phyloP scores from a whole-genome alignment of 2,113 vertebrate species.

The Petrocephalus zakoni region DNA sequence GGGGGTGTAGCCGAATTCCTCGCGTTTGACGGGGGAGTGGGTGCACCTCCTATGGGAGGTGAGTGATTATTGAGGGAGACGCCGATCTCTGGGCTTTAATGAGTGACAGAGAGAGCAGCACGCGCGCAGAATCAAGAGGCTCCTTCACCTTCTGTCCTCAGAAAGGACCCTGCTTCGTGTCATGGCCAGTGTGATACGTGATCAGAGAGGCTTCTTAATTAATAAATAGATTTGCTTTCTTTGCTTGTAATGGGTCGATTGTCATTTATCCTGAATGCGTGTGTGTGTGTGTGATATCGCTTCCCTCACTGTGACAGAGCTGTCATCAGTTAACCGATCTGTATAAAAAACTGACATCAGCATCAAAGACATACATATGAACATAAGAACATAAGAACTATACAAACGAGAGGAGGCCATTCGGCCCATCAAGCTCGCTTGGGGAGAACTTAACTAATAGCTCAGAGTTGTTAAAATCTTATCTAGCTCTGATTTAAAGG shows the following conservation, averaged over 20 bases:
- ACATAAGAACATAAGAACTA: no score
- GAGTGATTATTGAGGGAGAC: background rate
- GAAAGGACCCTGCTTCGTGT: background rate
- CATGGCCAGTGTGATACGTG: background rate
- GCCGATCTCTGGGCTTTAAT: conserved; percentile 6
- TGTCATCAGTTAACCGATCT: background rate
- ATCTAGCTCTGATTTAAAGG: no score
- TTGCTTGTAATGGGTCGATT: background rate
- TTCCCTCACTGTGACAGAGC: background rate
- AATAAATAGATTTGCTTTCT: background rate
- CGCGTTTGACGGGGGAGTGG: background rate
- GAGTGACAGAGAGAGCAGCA: background rate
- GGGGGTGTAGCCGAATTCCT: background rate
- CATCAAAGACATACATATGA: no score
- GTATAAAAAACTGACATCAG: background rate
- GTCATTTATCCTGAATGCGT: background rate
- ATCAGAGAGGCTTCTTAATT: background rate
- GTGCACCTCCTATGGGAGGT: background rate
- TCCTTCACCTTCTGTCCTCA: background rate
- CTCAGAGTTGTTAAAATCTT: no score
- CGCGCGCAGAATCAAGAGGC: background rate
- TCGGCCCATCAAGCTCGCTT: no score
- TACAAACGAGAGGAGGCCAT: no score
- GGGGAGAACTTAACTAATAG: no score
- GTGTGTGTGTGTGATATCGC: background rate